Conservation (phyloP, 1,140 invertebrate species). For the Dreissena polymorpha region DNA sequence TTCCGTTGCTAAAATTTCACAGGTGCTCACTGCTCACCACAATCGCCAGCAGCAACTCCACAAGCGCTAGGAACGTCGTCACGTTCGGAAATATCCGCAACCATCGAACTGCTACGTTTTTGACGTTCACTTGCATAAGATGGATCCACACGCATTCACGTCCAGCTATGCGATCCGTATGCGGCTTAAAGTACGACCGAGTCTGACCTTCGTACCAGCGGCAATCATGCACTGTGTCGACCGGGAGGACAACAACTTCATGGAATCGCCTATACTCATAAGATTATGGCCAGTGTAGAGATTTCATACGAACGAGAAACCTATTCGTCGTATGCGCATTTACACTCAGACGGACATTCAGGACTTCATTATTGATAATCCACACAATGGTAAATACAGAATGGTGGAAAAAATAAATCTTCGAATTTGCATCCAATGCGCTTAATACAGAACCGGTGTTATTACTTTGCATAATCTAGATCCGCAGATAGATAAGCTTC, state of each 20-base stretch:
- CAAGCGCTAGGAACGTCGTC: too few species aligned
- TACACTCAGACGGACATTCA: conserved; percentile 8
- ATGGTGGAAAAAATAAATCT: too few species aligned
- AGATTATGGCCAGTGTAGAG: neutral
- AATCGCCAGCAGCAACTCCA: too few species aligned
- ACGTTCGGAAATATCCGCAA: too few species aligned
- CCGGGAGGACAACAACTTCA: neutral
- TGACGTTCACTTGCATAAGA: conserved; percentile 20
- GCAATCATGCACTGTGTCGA: conserved; percentile 27
- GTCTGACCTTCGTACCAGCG: conserved; percentile 37
- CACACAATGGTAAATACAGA: too few species aligned
- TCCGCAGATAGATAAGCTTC: too few species aligned
- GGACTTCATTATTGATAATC: conserved; percentile 26
- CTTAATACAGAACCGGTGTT: too few species aligned
- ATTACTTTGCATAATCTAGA: too few species aligned
- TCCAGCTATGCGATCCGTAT: conserved; percentile 1
- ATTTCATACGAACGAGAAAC: conserved; percentile 22
- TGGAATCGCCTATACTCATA: conserved; percentile 24
- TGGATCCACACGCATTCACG: conserved; percentile 40
- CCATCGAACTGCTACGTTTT: too few species aligned
- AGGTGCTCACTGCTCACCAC: too few species aligned
- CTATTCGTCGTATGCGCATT: conserved; percentile 7
- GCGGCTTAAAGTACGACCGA: conserved; percentile 17
- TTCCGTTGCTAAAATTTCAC: too few species aligned
- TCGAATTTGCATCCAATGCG: too few species aligned